Conservation (phyloP, 2,888 invertebrate species). For the Epirrhoe tristata region DNA sequence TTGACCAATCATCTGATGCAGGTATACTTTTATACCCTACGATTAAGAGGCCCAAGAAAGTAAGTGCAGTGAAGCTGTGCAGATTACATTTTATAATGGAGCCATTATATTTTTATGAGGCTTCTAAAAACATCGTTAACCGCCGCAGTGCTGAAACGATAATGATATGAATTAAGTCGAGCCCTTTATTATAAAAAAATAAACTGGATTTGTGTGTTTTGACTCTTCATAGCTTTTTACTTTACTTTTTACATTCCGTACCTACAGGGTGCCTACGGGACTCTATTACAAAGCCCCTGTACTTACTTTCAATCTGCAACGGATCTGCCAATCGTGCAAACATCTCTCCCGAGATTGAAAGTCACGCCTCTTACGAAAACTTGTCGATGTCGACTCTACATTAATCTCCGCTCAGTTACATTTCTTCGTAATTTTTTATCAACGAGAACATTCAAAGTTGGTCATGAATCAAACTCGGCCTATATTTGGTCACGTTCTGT, state of each 20-base stretch:
- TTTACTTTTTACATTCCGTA: too few relatives aligned
- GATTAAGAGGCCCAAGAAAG: background rate
- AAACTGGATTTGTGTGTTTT: background rate
- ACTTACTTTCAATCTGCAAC: too few relatives aligned
- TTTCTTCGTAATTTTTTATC: background rate
- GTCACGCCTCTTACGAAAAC: too few relatives aligned
- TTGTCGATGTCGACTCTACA: too few relatives aligned
- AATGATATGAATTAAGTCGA: slow-evolving; percentile 2
- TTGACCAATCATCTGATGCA: background rate
- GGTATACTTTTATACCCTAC: background rate
- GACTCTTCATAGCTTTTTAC: background rate
- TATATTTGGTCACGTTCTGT: slow-evolving; percentile 35
- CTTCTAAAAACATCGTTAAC: slow-evolving; percentile 7
- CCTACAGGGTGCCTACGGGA: too few relatives aligned
- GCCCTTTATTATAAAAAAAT: background rate
- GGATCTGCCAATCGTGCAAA: too few relatives aligned
- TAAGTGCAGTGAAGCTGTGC: background rate
- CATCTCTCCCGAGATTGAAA: too few relatives aligned
- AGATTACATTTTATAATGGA: slow-evolving; percentile 1
- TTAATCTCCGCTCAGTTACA: too few relatives aligned
- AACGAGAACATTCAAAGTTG: background rate
- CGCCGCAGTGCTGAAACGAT: background rate
- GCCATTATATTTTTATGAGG: slow-evolving; percentile 9
- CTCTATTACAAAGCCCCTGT: too few relatives aligned
- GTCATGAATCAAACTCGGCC: slow-evolving; percentile 12